These are phyloP conservation scores for Goniozus legneri DNA, from an alignment of 1,140 invertebrate genomes.

Conservation along the genomic window DNA sequence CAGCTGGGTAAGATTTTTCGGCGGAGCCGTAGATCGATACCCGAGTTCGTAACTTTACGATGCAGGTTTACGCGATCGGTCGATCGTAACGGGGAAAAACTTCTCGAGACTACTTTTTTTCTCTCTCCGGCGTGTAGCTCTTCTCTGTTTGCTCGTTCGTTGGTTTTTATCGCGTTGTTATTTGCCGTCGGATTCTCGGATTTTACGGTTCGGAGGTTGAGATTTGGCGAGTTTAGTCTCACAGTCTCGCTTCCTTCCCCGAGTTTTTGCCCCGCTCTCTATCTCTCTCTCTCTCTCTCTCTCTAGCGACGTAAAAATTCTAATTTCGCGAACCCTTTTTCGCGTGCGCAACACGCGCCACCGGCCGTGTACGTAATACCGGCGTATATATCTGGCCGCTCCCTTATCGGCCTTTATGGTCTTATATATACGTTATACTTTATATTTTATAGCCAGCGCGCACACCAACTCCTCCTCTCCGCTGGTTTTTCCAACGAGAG, in stretches of 20 bases:
- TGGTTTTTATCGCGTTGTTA: too few species aligned
- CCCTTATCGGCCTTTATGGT: slow-evolving; percentile 28
- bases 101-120: too few species aligned
- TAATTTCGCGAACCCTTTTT: slow-evolving; percentile 29
- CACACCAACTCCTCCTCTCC: slow-evolving; percentile 12
- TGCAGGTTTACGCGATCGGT: too few species aligned
- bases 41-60: too few species aligned
- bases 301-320: slow-evolving; percentile 25
- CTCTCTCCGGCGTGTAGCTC: too few species aligned
- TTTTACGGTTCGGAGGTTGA: too few species aligned
- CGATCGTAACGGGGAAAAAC: too few species aligned
- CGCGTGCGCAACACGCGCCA: slow-evolving; percentile 16
- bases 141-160: too few species aligned
- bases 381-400: too few species aligned
- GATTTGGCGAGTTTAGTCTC: not conserved
- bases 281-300: not conserved
- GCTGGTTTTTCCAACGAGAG: slow-evolving; percentile 15
- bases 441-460: slow-evolving; percentile 30
- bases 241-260: not conserved
- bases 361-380: slow-evolving; percentile 26
- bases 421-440: slow-evolving; percentile 32
- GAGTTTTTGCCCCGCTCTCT: not conserved
- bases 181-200: too few species aligned
- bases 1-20: too few species aligned
- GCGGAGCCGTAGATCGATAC: too few species aligned